These are phyloP conservation scores for Machaerirhynchus nigripectus DNA, from an alignment of 2,113 vertebrate species.

Conservation along the genomic window DNA sequence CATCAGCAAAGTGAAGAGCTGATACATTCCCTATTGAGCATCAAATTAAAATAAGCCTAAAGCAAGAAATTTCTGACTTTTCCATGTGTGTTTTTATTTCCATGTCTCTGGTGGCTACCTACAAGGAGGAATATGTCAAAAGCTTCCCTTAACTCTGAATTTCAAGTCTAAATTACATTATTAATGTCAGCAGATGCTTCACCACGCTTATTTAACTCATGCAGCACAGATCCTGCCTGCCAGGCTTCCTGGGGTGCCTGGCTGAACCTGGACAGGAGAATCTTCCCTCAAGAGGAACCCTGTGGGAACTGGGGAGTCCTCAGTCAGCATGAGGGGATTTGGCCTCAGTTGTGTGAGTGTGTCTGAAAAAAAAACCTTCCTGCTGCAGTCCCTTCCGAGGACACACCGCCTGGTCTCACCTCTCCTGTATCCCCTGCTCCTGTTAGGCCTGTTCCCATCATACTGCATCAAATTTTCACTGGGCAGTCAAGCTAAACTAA, in stretches of 20 bases:
- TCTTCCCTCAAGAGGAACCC: accelerated
- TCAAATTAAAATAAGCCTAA: slow-evolving; percentile 29
- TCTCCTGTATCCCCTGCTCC: background rate
- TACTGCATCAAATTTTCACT: background rate
- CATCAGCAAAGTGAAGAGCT: background rate
- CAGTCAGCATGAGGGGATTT: background rate
- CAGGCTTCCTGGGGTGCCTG: background rate
- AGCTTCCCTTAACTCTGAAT: background rate
- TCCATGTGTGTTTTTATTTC: slow-evolving; percentile 5
- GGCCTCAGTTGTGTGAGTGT: background rate
- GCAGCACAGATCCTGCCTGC: background rate
- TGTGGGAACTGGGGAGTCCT: background rate
- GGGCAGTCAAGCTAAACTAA: background rate
- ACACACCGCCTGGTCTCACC: background rate
- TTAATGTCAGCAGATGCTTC: background rate
- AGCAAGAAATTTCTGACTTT: background rate
- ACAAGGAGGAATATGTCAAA: background rate
- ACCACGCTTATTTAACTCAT: background rate
- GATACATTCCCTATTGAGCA: background rate
- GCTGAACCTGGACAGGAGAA: background rate
- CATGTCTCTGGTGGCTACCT: background rate
- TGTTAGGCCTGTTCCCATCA: background rate
- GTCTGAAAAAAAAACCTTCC: background rate
- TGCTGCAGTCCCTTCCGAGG: background rate
- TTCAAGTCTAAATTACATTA: background rate